phyloP scores from a whole-genome alignment of 2,888 invertebrate species.

The Eulithis testata region DNA sequence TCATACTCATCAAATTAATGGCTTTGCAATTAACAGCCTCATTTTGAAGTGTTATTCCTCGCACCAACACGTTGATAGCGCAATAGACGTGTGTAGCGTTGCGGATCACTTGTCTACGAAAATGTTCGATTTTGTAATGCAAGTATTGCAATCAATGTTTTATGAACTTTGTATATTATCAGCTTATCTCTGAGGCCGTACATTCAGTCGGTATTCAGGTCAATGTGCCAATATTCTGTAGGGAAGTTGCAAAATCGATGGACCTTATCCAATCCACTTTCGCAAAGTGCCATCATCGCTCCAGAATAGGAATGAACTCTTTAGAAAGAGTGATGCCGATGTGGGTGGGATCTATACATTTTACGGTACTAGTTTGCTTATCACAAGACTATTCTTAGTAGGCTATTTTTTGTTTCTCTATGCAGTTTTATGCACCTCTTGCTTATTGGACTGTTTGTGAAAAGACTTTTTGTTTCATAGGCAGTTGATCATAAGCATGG shows the following conservation, averaged over 20 bases:
- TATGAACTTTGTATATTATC: too few species aligned
- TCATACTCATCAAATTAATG: slow-evolving; percentile 42
- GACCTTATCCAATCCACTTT: slow-evolving; percentile 60
- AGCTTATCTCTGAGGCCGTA: slow-evolving; percentile 19
- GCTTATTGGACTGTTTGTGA: too few species aligned
- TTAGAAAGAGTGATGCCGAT: slow-evolving; percentile 11
- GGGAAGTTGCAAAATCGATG: slow-evolving; percentile 59
- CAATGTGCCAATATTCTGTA: slow-evolving; percentile 57
- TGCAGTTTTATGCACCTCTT: too few species aligned
- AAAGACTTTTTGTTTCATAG: too few species aligned
- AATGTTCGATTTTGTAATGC: slow-evolving; percentile 16
- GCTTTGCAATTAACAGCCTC: slow-evolving; percentile 43
- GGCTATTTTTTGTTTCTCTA: too few species aligned
- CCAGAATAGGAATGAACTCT: slow-evolving; percentile 25
- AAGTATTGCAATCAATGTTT: not conserved
- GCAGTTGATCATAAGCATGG: too few species aligned
- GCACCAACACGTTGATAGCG: slow-evolving; percentile 13
- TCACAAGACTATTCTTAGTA: too few species aligned
- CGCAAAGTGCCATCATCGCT: slow-evolving; percentile 34
- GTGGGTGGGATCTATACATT: not conserved
- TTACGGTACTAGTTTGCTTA: too few species aligned
- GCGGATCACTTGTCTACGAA: slow-evolving; percentile 11
- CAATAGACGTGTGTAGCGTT: slow-evolving; percentile 38
- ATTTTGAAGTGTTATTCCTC: slow-evolving; percentile 37
- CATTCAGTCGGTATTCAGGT: slow-evolving; percentile 53